phyloP scores from a whole-genome alignment of 2,113 vertebrate species.

The Antechinus stuartii region DNA sequence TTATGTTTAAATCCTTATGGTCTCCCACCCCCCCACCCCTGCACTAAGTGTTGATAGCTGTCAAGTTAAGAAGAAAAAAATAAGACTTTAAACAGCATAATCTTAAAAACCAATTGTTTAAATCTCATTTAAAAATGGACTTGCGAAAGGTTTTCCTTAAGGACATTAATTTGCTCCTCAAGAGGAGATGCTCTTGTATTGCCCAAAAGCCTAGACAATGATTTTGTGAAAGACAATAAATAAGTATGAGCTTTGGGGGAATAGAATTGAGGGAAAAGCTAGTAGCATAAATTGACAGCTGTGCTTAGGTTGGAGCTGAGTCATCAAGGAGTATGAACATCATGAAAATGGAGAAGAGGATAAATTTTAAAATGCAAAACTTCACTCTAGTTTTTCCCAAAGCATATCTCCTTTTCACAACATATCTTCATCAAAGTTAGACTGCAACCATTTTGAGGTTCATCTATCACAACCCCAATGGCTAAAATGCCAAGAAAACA shows the following conservation, averaged over 20 bases:
- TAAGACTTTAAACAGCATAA: neutral
- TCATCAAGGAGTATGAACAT: neutral
- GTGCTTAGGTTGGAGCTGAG: neutral
- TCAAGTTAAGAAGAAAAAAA: neutral
- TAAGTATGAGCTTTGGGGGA: neutral
- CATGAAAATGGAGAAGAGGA: neutral
- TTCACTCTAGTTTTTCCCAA: neutral
- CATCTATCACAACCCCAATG: neutral
- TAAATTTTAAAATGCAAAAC: neutral
- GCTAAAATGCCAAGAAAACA: neutral
- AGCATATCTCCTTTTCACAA: neutral
- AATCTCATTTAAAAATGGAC: neutral
- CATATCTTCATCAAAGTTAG: neutral
- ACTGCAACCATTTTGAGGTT: neutral
- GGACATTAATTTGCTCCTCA: neutral
- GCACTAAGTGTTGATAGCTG: neutral
- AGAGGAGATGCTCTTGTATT: neutral
- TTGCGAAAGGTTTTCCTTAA: neutral
- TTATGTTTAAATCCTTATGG: neutral
- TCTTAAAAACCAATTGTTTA: neutral
- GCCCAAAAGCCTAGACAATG: neutral
- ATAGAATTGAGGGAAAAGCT: neutral
- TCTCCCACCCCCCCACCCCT: neutral
- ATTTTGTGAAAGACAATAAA: neutral
- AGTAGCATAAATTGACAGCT: neutral